Evolutionary conservation across 2,113 vertebrate species (phyloP).

Genomic region (Eclectus roratus): DNA sequence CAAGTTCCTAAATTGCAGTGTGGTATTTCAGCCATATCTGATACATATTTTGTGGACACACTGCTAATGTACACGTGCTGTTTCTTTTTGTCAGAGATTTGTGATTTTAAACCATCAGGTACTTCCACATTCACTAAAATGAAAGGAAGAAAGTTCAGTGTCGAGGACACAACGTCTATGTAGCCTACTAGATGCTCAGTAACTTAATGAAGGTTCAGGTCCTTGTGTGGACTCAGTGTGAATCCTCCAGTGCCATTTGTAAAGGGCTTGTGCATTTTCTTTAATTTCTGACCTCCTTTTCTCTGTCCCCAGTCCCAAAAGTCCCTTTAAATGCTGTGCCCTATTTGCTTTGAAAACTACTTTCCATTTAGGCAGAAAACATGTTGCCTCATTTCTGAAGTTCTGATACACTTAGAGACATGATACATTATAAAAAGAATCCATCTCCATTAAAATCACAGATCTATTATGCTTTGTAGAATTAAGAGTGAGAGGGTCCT

Average conservation of each 20-base stretch:
- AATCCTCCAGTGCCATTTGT: not conserved
- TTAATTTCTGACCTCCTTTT: not conserved
- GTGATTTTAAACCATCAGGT: not conserved
- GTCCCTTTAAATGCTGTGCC: not conserved
- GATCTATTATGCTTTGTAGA: not conserved
- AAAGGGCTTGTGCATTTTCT: not conserved
- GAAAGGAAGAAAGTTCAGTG: not conserved
- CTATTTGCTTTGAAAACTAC: not conserved
- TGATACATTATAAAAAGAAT: not conserved
- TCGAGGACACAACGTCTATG: accelerated
- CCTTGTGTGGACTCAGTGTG: not conserved
- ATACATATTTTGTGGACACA: not conserved
- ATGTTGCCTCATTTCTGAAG: not conserved
- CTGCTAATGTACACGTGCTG: not conserved
- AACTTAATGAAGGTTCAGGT: not conserved
- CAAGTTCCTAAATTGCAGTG: not conserved
- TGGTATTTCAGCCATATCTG: accelerated
- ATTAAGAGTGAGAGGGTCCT: not conserved
- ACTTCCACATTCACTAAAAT: not conserved
- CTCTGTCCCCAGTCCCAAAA: not conserved
- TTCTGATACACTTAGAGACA: not conserved
- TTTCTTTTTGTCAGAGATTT: not conserved
- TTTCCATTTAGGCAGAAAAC: not conserved
- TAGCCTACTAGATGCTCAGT: not conserved
- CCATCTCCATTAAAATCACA: not conserved